Evolutionary conservation across 2,888 invertebrate genomes (phyloP).

Genomic region (Lysandra bellargus): DNA sequence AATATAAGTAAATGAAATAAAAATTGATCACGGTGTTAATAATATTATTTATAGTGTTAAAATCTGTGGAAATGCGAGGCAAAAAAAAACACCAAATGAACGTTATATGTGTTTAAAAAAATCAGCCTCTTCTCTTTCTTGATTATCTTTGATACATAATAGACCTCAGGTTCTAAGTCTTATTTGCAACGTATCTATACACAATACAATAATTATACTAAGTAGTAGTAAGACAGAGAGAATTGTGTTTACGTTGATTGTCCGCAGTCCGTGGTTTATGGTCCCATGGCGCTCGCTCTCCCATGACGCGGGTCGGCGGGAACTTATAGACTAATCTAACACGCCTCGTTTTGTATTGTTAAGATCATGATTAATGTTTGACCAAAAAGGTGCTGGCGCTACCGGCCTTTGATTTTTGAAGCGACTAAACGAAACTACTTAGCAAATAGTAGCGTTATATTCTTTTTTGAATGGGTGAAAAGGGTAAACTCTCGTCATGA

Average conservation of each 20-base stretch:
- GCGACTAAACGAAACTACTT: not conserved
- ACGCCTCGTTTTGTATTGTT: conserved; percentile 14
- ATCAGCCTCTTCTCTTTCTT: too few relatives aligned
- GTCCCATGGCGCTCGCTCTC: conserved; percentile 64
- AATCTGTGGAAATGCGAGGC: too few relatives aligned
- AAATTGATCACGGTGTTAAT: too few relatives aligned
- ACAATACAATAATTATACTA: not conserved
- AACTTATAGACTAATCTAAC: conserved; percentile 41
- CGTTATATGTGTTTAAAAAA: too few relatives aligned
- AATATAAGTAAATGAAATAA: too few relatives aligned
- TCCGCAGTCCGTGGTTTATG: conserved; percentile 75
- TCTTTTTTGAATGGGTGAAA: not conserved
- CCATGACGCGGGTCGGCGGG: conserved; percentile 77
- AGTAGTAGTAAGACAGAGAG: not conserved
- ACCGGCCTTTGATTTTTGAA: not conserved
- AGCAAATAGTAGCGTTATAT: not conserved
- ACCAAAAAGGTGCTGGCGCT: not conserved
- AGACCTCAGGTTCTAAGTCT: too few relatives aligned
- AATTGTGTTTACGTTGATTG: conserved; percentile 47
- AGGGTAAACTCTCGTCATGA: too few relatives aligned
- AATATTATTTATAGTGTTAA: too few relatives aligned
- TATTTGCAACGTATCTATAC: too few relatives aligned
- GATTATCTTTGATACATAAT: too few relatives aligned
- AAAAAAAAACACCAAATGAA: too few relatives aligned
- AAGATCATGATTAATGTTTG: not conserved